Evolutionary conservation across 2,797 vertebrate genomes (phyloP).

Genomic region (Molossus alvarezi): DNA sequence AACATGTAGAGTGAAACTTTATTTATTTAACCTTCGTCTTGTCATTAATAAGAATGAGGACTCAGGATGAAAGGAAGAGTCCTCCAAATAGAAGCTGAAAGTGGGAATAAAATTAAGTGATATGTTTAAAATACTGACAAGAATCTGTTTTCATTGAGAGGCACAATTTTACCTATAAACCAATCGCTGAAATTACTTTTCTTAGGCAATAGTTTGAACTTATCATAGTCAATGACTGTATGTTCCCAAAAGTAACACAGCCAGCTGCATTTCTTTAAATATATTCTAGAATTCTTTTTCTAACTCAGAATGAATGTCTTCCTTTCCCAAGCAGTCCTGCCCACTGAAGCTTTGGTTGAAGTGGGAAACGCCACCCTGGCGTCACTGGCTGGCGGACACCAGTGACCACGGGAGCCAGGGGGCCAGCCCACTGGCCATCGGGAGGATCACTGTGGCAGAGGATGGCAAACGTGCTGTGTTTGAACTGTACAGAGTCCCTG

Average conservation of each 20-base stretch:
- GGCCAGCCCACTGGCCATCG: accelerated
- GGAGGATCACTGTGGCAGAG: accelerated
- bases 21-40: slow-evolving; percentile 71
- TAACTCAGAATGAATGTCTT: neutral
- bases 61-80: neutral
- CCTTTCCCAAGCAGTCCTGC: neutral
- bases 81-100: slow-evolving; percentile 54
- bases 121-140: slow-evolving; percentile 33
- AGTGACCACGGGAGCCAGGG: neutral
- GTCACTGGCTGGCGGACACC: accelerated
- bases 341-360: neutral
- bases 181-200: slow-evolving; percentile 56
- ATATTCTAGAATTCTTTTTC: slow-evolving; percentile 33
- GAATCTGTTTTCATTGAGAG: slow-evolving; percentile 49
- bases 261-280: slow-evolving; percentile 59
- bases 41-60: neutral
- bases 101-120: slow-evolving; percentile 25
- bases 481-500: neutral
- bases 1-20: slow-evolving; percentile 41
- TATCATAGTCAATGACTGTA: neutral
- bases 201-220: slow-evolving; percentile 68
- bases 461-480: neutral
- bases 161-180: slow-evolving; percentile 58
- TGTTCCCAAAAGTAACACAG: slow-evolving; percentile 65
- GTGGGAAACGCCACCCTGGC: neutral